Base-by-base conservation (phyloP, 2,888 invertebrate species). In the Dendrolimus pini region DNA sequence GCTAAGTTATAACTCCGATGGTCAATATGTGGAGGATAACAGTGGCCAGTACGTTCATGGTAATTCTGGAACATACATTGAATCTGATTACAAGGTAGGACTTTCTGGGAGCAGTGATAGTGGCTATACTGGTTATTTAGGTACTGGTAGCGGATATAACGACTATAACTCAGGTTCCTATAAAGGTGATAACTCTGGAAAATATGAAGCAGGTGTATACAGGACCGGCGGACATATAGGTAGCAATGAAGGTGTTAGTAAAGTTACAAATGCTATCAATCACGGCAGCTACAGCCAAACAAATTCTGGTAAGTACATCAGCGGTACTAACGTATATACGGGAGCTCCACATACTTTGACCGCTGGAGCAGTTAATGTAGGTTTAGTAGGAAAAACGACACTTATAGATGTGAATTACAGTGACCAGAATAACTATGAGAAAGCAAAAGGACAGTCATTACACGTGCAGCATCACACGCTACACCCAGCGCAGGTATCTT, bases 301-400 rank as follows among this genome's bases (percentile, higher is more conserved):
- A 0, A 82, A 85, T 59, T 74, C 75, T 57, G 83, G 79, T 7
- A 79, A 82, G 58, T 87, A 88, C 61, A 68, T 87, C 52, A 80
- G 71, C 13, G 80, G 81, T 61, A 72, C 77, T 1, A 83, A 81
- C 55, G 83, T 79, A 2, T 78, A 77, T 30, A 82, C 83, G 52
- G 88, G 89, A 8, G 77, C 76, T 0, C 82, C 87, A 8, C 90
- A 91, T 56, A 84, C 83, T 55, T 72, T 91, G 41, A 85, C 89
- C 7, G 89, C 89, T 10, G 91, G 91, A 42, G 89, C 90, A 47
- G 78, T 91, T 0, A 91, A 89, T 64, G 88, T 90, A 12, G 91
- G 85, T 41, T 73, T 91, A 53, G 91, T 91, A 8, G 91, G 91
- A 52, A 91, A 90, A 70, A 91, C 91, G 1, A 85, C 85, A 12